Percentiles rank a stretch among this genome's conserved stretches.
These are phyloP conservation scores for Hydractinia echinata DNA, from an alignment of 30 jellyfish, hydroid and myxozoan genomes.

Conservation along the genomic window DNA sequence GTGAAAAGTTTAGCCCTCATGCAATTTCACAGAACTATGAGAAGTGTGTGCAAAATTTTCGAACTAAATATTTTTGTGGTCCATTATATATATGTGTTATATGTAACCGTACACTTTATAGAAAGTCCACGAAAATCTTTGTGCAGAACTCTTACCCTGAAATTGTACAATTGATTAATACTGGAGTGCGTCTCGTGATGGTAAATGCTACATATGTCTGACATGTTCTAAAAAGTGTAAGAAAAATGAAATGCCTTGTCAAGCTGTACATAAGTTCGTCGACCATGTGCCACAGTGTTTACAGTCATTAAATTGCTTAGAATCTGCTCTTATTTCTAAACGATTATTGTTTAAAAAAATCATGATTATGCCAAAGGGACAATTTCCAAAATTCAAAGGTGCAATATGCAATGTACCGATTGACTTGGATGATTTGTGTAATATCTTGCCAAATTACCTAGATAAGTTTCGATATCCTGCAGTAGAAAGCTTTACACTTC, in stretches of 20 bases:
- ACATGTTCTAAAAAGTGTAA: not conserved
- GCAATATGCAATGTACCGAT: not conserved
- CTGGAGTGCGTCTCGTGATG: no score
- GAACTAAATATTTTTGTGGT: not conserved
- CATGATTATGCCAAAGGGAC: not conserved
- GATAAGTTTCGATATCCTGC: constrained; percentile 2
- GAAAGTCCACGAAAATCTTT: not conserved
- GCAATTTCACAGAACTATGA: no score
- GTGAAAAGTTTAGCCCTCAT: no score
- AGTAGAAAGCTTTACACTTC: not conserved
- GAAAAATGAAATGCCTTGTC: not conserved
- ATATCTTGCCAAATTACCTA: not conserved
- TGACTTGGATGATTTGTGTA: not conserved
- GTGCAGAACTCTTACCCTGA: not conserved
- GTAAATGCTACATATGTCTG: not conserved
- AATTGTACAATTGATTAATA: no score
- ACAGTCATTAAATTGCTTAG: not conserved
- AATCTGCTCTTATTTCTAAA: not conserved
- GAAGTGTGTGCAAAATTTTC: not conserved
- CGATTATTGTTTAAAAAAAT: not conserved
- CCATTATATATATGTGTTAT: not conserved
- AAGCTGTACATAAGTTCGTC: not conserved
- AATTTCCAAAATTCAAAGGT: not conserved
- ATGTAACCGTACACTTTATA: not conserved
- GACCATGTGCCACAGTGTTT: not conserved